Evolutionary conservation across 2,797 vertebrate genomes (phyloP).

Genomic region (Peromyscus melanophrys): DNA sequence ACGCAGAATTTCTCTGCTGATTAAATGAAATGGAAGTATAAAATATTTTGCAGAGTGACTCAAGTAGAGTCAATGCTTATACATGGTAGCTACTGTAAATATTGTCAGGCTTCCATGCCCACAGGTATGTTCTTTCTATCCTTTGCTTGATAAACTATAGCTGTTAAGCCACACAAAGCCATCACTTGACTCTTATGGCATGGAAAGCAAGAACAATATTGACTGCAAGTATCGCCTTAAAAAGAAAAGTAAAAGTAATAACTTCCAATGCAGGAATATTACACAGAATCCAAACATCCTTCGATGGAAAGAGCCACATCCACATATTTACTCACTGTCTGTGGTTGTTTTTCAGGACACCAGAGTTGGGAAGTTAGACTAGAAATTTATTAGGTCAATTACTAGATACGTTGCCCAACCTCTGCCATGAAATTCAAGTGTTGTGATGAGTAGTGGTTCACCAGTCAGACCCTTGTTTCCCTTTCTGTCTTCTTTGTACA

Average conservation of each 20-base stretch:
- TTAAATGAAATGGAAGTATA: neutral
- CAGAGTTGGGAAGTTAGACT: fast-evolving
- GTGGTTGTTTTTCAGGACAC: neutral
- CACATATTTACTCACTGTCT: neutral
- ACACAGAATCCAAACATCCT: neutral
- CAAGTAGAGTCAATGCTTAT: neutral
- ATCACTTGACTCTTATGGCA: neutral
- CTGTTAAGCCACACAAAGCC: neutral
- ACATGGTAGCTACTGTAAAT: neutral
- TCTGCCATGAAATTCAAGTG: neutral
- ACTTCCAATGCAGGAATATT: neutral
- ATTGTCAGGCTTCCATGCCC: no score
- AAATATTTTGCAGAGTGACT: neutral
- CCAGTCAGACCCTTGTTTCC: neutral
- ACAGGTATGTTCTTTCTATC: neutral
- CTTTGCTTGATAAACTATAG: neutral
- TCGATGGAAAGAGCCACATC: neutral
- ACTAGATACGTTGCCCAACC: neutral
- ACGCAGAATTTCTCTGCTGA: neutral
- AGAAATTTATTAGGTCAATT: neutral
- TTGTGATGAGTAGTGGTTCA: neutral
- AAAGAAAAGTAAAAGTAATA: neutral
- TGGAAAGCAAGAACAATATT: neutral
- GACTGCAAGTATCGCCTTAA: neutral
- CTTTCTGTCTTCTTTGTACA: neutral